Evolutionary conservation across 2,888 invertebrate species (phyloP).

Genomic region (Cheilosia soror): DNA sequence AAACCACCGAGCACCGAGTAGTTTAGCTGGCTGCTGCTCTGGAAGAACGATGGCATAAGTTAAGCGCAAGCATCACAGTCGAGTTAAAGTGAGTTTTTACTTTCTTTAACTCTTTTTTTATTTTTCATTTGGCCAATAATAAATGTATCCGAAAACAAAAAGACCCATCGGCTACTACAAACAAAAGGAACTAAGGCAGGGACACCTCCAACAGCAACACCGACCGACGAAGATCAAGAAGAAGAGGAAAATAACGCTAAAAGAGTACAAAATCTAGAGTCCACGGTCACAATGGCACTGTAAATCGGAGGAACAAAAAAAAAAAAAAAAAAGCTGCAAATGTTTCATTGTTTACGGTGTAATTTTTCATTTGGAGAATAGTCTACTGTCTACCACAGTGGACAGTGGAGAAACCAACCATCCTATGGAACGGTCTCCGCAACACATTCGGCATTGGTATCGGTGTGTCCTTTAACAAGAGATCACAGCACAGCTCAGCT

Average conservation of each 20-base stretch:
- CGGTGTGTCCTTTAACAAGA: constrained; percentile 59
- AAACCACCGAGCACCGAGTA: not conserved
- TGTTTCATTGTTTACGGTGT: constrained; percentile 67
- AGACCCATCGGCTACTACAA: constrained; percentile 59
- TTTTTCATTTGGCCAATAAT: constrained; percentile 40
- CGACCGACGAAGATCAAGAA: constrained; percentile 15
- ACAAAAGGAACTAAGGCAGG: constrained; percentile 50
- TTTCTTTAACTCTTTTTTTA: constrained; percentile 24
- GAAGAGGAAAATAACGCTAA: constrained; percentile 8
- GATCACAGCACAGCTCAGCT: constrained; percentile 27
- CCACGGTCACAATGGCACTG: constrained; percentile 59
- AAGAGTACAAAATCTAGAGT: constrained; percentile 10
- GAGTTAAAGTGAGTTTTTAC: constrained; percentile 31
- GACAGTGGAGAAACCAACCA: constrained; percentile 8
- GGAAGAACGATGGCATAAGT: constrained; percentile 9
- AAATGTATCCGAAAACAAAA: constrained; percentile 68
- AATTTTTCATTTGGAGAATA: constrained; percentile 64
- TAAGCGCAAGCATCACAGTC: constrained; percentile 9
- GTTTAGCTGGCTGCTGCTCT: constrained; percentile 4
- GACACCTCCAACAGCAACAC: constrained; percentile 15
- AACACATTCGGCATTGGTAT: constrained; percentile 54
- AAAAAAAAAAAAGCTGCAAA: constrained; percentile 31
- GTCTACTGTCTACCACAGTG: constrained; percentile 10
- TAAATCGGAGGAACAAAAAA: constrained; percentile 7
- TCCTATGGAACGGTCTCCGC: constrained; percentile 27